phyloP scores from a whole-genome alignment of 2,797 vertebrate species.

The Glyptemys insculpta region DNA sequence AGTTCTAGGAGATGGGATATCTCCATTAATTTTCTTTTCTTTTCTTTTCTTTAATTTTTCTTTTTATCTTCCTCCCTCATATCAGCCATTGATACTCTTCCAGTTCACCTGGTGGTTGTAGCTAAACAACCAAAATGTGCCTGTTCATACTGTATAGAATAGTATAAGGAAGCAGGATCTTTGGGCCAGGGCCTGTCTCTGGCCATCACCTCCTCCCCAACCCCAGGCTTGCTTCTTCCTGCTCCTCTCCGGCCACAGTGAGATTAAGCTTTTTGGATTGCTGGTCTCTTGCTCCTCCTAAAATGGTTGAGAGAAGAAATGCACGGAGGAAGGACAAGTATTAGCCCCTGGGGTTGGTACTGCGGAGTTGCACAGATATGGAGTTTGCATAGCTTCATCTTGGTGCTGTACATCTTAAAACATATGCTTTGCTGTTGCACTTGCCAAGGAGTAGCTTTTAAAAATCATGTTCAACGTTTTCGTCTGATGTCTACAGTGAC shows the following conservation, averaged over 20 bases:
- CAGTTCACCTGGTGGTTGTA: constrained; percentile 46
- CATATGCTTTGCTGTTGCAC: rapidly evolving
- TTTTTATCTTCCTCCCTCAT: not conserved
- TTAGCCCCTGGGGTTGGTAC: rapidly evolving
- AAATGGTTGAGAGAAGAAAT: not conserved
- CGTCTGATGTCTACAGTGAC: too few relatives aligned
- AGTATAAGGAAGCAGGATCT: rapidly evolving
- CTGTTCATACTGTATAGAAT: not conserved
- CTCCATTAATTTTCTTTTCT: too few relatives aligned
- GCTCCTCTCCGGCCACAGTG: not conserved
- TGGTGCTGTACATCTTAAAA: not conserved
- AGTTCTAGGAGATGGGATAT: too few relatives aligned
- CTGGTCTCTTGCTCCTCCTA: not conserved
- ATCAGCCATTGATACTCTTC: not conserved
- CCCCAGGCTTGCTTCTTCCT: not conserved
- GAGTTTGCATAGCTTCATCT: not conserved
- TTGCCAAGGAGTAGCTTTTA: not conserved
- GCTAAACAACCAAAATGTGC: constrained; percentile 39
- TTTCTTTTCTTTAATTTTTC: too few relatives aligned
- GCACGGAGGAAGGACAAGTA: not conserved
- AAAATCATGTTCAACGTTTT: not conserved
- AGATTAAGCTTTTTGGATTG: not conserved
- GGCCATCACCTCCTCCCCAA: not conserved
- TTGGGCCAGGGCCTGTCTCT: not conserved
- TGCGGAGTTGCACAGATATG: not conserved